These are phyloP conservation scores for Drosophila repleta DNA, from an alignment of 1,140 invertebrate species.

Conservation along the genomic window DNA sequence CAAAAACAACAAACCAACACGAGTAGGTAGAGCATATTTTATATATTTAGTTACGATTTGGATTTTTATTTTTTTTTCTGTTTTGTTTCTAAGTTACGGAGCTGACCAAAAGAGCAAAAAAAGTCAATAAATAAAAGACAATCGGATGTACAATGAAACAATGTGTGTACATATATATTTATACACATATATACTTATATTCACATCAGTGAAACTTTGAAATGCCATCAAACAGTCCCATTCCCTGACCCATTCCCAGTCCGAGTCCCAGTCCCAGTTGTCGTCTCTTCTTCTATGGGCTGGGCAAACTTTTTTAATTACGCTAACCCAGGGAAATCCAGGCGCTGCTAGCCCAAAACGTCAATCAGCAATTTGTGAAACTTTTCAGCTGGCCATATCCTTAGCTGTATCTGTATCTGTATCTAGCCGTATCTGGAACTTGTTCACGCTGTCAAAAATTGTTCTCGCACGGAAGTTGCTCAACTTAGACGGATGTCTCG, in stretches of 20 bases:
- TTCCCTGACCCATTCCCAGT: no score
- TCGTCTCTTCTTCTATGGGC: conserved; percentile 10
- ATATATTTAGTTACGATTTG: conserved; percentile 56
- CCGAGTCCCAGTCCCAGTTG: conserved; percentile 3
- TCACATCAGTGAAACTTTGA: conserved; percentile 28
- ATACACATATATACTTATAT: neutral
- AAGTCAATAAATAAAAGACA: conserved; percentile 46
- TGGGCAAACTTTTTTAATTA: conserved; percentile 75
- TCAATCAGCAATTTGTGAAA: conserved; percentile 63
- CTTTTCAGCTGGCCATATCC: conserved; percentile 26
- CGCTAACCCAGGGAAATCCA: conserved; percentile 23
- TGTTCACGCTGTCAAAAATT: conserved; percentile 39
- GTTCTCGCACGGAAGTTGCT: conserved; percentile 41
- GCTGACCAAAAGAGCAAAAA: conserved; percentile 27
- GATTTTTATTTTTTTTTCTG: conserved; percentile 30
- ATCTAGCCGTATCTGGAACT: conserved; percentile 9
- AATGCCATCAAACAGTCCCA: conserved; percentile 36
- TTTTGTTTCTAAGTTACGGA: conserved; percentile 58
- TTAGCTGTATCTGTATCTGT: neutral
- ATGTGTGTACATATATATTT: conserved; percentile 18
- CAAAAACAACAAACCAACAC: conserved; percentile 24
- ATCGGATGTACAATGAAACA: conserved; percentile 75
- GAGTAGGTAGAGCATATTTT: conserved; percentile 70
- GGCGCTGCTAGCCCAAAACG: conserved; percentile 32
- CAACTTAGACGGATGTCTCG: conserved; percentile 22